A percentile compares a stretch with the other conserved stretches of the same genome.
Conservation (phyloP, 2,797 vertebrate species). For the Sus cebifrons region DNA sequence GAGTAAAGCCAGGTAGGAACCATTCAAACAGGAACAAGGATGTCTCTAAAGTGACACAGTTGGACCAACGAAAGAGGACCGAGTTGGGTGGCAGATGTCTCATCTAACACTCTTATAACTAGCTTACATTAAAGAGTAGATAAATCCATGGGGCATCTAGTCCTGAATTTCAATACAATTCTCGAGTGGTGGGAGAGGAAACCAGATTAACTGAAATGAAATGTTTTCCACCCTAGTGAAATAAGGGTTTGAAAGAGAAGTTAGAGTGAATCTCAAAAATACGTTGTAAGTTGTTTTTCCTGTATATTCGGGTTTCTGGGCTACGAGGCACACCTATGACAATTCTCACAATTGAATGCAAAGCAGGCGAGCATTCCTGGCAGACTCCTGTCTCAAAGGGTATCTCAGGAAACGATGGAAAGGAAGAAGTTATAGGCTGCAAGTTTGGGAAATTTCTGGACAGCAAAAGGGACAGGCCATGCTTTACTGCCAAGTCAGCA, state of each 20-base stretch:
- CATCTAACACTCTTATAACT: not conserved
- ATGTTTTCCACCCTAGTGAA: not conserved
- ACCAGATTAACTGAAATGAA: not conserved
- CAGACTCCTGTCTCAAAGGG: not conserved
- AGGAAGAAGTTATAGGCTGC: not conserved
- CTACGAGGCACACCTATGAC: not conserved
- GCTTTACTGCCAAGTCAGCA: constrained; percentile 47
- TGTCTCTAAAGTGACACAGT: not conserved
- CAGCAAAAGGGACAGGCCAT: not conserved
- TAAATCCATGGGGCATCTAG: not conserved
- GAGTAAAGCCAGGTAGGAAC: not conserved
- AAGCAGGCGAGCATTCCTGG: not conserved
- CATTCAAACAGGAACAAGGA: constrained; percentile 11
- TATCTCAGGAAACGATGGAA: not conserved
- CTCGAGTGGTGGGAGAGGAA: not conserved
- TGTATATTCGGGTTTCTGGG: not conserved
- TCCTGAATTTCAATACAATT: constrained; percentile 36
- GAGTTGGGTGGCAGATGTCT: not conserved
- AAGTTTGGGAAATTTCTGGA: constrained; percentile 20
- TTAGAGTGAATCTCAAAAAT: constrained; percentile 42
- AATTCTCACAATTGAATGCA: not conserved
- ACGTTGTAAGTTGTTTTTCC: not conserved
- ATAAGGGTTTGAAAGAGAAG: not conserved
- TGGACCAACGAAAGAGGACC: not conserved
- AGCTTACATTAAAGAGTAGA: not conserved